Percentiles rank a stretch among this genome's conserved stretches.
These are phyloP conservation scores for Carpatolechia fugitivella DNA, from an alignment of 2,888 invertebrate genomes.

Conservation along the genomic window DNA sequence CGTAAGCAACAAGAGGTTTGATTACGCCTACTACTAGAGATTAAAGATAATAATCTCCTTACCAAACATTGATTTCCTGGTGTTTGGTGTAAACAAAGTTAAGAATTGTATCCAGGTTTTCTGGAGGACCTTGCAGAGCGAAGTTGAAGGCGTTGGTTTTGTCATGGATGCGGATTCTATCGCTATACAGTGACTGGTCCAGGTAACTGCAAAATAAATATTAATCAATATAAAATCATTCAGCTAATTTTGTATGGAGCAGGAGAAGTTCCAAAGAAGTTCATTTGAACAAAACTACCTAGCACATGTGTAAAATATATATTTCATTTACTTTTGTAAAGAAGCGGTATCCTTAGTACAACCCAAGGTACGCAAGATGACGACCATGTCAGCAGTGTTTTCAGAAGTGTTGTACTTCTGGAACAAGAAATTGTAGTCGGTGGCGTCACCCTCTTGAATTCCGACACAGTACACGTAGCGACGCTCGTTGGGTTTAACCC, in stretches of 20 bases:
- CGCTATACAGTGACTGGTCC: slow-evolving; percentile 57
- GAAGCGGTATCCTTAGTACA: slow-evolving; percentile 51
- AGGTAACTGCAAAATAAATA: slow-evolving; percentile 69
- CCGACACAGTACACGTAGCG: slow-evolving; percentile 83
- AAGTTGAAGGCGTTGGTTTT: slow-evolving; percentile 63
- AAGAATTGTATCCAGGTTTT: slow-evolving; percentile 75
- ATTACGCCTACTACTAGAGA: no score
- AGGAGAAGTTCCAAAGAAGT: no score
- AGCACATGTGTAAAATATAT: no score
- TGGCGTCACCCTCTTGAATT: slow-evolving; percentile 74
- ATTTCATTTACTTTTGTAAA: slow-evolving; percentile 53
- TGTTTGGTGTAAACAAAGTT: slow-evolving; percentile 65
- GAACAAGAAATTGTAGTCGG: slow-evolving; percentile 82
- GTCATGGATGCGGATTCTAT: slow-evolving; percentile 70
- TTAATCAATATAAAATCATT: not conserved
- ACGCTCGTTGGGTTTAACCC: slow-evolving; percentile 80
- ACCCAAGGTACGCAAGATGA: slow-evolving; percentile 73
- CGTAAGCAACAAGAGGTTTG: no score
- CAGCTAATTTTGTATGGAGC: no score
- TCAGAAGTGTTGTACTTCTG: slow-evolving; percentile 76
- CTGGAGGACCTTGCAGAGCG: slow-evolving; percentile 76
- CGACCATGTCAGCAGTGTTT: slow-evolving; percentile 80
- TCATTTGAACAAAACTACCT: no score
- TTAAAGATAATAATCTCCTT: slow-evolving; percentile 24
- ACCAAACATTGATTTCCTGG: slow-evolving; percentile 44